Evolutionary conservation across 2,888 invertebrate genomes (phyloP), one percentile per base, ranked within the genome.

Genomic region (Sceliomorpha sp.): DNA sequence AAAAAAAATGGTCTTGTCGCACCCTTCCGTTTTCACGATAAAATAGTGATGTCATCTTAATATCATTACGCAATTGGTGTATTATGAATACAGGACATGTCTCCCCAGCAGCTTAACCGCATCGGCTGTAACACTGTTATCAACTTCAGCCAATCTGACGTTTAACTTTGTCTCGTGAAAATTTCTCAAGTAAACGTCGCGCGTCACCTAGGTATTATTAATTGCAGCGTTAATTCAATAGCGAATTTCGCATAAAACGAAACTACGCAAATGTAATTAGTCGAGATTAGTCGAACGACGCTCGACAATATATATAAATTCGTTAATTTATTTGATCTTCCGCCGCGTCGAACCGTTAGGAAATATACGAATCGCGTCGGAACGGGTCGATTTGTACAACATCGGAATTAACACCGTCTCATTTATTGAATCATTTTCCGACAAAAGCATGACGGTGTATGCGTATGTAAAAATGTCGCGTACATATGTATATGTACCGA

Each of bases 361-460:
- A n/a, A n/a, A n/a, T n/a, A n/a, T n/a, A n/a, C n/a, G n/a, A n/a
- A n/a, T n/a, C n/a, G n/a, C n/a, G n/a, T n/a, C n/a, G n/a, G n/a
- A n/a, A n/a, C n/a, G n/a, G n/a, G n/a, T n/a, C n/a, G n/a, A n/a
- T n/a, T n/a, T n/a, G n/a, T n/a, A n/a, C n/a, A n/a, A n/a, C n/a
- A n/a, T n/a, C n/a, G n/a, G n/a, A n/a, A n/a, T n/a, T n/a, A n/a
- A n/a, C n/a, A n/a, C n/a, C n/a, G n/a, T n/a, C n/a, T 59, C 40
- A 40, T 42, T 59, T 59, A 48, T 59, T 48, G 27, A 59, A 59
- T 59, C 40, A 48, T 48, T 59, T 34, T 48, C 26, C n/a, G 26
- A 48, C 14, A 48, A 59, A 47, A 59, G 34, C 48, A 5, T 20
- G 5, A 5, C 20, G n/a, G n/a, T 20, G 5, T 20, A 20, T 48